These are phyloP conservation scores for Leptopterna dolabrata DNA, from an alignment of 2,888 invertebrate genomes.

Conservation along the genomic window DNA sequence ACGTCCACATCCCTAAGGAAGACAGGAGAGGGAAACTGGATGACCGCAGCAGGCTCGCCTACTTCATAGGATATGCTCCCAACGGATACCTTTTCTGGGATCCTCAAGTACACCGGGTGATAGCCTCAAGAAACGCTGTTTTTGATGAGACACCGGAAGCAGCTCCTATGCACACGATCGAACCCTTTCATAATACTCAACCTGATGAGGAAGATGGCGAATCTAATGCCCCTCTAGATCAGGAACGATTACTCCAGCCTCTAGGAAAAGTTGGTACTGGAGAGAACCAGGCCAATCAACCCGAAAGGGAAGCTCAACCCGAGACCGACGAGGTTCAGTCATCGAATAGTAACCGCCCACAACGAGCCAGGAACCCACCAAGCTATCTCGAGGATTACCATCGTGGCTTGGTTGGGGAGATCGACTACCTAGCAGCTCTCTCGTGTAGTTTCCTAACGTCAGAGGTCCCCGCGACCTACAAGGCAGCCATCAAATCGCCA, in stretches of 20 bases:
- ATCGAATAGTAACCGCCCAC: too few species aligned
- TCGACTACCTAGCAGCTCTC: background rate
- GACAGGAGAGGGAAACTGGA: slow-evolving; percentile 50
- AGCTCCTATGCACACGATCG: too few species aligned
- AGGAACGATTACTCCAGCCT: too few species aligned
- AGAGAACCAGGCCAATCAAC: too few species aligned
- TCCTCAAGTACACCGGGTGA: background rate
- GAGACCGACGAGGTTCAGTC: too few species aligned
- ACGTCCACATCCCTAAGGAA: slow-evolving; percentile 53
- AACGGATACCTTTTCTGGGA: slow-evolving; percentile 41
- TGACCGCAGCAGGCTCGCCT: background rate
- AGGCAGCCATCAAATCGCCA: background rate
- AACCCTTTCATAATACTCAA: too few species aligned
- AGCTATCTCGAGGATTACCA: background rate
- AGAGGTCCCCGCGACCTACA: slow-evolving; percentile 29
- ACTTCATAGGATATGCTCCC: slow-evolving; percentile 40
- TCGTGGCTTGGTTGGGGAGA: background rate
- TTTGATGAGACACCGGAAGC: too few species aligned
- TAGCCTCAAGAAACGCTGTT: slow-evolving; percentile 20
- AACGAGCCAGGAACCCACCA: background rate
- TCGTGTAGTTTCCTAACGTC: slow-evolving; percentile 16
- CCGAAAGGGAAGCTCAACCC: too few species aligned
- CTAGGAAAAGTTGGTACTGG: too few species aligned
- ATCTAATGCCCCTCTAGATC: too few species aligned
- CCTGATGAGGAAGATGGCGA: too few species aligned